phyloP scores from a whole-genome alignment of 1,140 invertebrate species.

The Nautilus pompilius region DNA sequence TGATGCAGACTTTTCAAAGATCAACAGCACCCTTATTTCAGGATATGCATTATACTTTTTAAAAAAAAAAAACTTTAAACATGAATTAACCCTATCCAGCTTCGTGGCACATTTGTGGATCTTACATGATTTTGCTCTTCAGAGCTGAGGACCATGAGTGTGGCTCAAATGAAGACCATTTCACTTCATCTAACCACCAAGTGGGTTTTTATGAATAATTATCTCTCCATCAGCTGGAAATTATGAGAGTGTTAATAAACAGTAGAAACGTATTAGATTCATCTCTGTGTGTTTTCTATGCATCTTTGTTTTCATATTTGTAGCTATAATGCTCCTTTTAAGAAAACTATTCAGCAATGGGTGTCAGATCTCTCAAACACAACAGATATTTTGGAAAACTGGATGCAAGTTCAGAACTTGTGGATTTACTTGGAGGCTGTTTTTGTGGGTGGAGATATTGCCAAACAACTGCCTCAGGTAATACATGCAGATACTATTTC shows the following conservation, averaged over 20 bases:
- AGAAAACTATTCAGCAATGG: slow-evolving; percentile 53
- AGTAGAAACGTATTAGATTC: neutral
- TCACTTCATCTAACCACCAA: neutral
- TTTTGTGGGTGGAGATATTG: slow-evolving; percentile 56
- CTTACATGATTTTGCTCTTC: too few species aligned
- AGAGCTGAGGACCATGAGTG: too few species aligned
- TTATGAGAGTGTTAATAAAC: neutral
- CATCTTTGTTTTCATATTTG: slow-evolving; percentile 4
- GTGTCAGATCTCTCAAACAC: slow-evolving; percentile 51
- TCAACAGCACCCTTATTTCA: too few species aligned
- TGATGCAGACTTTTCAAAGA: too few species aligned
- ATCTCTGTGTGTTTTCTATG: neutral
- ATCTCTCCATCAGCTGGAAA: too few species aligned
- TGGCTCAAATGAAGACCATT: too few species aligned
- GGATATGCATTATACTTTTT: too few species aligned
- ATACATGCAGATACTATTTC: neutral
- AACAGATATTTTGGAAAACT: slow-evolving; percentile 53
- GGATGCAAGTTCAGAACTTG: slow-evolving; percentile 53
- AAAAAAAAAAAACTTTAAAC: too few species aligned
- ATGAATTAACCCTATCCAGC: too few species aligned
- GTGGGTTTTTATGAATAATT: neutral
- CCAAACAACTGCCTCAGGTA: slow-evolving; percentile 62
- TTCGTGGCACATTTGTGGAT: too few species aligned
- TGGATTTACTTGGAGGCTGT: slow-evolving; percentile 56
- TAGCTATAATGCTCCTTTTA: slow-evolving; percentile 55